phyloP scores from a whole-genome alignment of 2,113 vertebrate genomes.

The Marmota monax region DNA sequence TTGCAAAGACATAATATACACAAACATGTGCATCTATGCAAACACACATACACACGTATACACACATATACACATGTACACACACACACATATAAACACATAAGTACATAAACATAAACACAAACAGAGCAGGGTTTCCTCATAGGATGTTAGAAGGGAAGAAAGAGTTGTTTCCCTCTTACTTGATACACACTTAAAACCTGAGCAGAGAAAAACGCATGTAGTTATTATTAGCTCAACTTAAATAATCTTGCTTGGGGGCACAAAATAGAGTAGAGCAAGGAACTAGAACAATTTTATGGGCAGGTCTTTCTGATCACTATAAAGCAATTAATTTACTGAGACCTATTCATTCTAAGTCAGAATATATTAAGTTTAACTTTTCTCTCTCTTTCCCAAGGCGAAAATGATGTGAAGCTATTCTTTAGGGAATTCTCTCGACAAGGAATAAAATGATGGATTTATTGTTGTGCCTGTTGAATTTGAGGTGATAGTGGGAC shows the following conservation, averaged over 20 bases:
- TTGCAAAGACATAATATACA: background rate
- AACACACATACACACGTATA: background rate
- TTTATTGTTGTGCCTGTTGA: background rate
- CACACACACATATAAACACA: background rate
- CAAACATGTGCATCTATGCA: background rate
- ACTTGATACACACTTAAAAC: background rate
- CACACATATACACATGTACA: background rate
- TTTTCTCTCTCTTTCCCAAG: background rate
- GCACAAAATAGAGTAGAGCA: background rate
- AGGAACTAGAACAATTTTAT: background rate
- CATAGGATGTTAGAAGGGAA: background rate
- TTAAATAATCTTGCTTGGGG: slow-evolving; percentile 3
- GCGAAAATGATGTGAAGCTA: background rate
- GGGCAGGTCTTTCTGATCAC: background rate
- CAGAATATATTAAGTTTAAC: background rate
- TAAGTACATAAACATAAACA: background rate
- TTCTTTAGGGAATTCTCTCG: background rate
- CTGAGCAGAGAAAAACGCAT: background rate
- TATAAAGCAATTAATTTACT: background rate
- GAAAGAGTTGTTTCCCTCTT: background rate
- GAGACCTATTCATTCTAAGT: background rate
- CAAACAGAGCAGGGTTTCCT: background rate
- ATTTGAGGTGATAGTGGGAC: background rate
- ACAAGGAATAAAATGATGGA: background rate
- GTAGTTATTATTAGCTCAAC: background rate